Evolutionary conservation across 2,113 vertebrate genomes (phyloP), one percentile per base, ranked within the genome.

Genomic region (Aspiorhynchus laticeps): DNA sequence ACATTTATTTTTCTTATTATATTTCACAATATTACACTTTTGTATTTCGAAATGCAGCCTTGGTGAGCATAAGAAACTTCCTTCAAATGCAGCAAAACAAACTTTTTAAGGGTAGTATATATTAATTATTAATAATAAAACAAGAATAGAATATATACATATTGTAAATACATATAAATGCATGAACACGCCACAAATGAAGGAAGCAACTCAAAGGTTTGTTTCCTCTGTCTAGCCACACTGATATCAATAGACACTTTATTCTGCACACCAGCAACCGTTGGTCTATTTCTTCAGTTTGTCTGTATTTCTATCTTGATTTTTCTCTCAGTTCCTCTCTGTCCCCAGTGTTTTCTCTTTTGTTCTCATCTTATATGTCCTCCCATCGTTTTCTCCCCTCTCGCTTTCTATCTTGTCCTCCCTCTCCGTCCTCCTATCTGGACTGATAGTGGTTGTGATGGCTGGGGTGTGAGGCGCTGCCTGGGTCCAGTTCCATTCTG

Each of bases 381-480:
- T 75, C 33, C 74, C 36, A 11, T 53, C n/a, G 3, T 56, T 74
- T 41, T 83, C 71, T 86, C 24, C 26, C 12, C 48, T 48, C 46
- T 71, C 69, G 69, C 71, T 46, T 24, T 86, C 26, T 69, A 76
- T 84, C 69, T 6, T 73, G 21, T 59, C 59, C 63, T 81, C 86
- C 7, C 36, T 74, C 59, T 76, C 53, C 17, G 10, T 77, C 59
- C 63, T 53, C 46, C 51, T 38, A 46, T 80, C 79, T 83, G 85
- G 83, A 85, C 87, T 88, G 88, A 88, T 88, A 88, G 87, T 80
- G 69, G 65, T 84, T 88, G 67, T 90, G 87, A 90, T 87, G 83
- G 82, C 88, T 86, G 81, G 79, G 65, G 69, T 36, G 71, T 76
- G 71, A 89, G 85, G 84, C 77, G 31, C 71, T 48, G 88, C 84